phyloP scores from a whole-genome alignment of 1,140 invertebrate species.

The Phenacoccus solenopsis region DNA sequence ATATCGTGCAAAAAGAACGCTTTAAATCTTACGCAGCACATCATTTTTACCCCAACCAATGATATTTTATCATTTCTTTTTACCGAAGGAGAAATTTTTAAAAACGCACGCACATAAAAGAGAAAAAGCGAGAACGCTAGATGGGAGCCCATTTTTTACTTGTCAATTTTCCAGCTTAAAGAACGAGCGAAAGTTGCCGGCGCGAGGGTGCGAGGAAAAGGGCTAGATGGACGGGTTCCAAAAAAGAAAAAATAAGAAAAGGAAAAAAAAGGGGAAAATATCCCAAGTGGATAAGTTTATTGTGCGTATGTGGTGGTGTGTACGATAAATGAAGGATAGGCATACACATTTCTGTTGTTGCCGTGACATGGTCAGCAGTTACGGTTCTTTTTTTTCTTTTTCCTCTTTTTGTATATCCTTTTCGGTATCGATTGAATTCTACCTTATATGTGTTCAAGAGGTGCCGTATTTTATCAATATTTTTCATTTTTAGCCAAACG shows the following conservation, averaged over 20 bases:
- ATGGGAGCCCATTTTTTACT: slow-evolving; percentile 13
- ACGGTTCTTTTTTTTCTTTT: slow-evolving; percentile 8
- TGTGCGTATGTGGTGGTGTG: not conserved
- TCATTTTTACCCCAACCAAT: not conserved
- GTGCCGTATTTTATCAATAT: too few species aligned
- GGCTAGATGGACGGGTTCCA: not conserved
- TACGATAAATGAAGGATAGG: slow-evolving; percentile 1
- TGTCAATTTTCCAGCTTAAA: slow-evolving; percentile 16
- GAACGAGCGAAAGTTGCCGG: slow-evolving; percentile 7
- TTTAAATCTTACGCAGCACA: not conserved
- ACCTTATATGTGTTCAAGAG: slow-evolving; percentile 9
- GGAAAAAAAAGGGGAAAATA: slow-evolving; percentile 8
- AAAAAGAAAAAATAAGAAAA: slow-evolving; percentile 10
- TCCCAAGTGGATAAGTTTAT: slow-evolving; percentile 8
- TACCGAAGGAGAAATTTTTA: slow-evolving; percentile 5
- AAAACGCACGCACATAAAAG: not conserved
- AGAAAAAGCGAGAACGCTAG: not conserved
- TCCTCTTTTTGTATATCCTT: slow-evolving; percentile 8
- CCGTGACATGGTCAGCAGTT: slow-evolving; percentile 14
- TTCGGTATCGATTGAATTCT: slow-evolving; percentile 12
- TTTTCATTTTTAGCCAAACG: too few species aligned
- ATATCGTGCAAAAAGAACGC: not conserved
- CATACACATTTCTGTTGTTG: slow-evolving; percentile 11
- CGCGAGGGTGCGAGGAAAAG: not conserved
- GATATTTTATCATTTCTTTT: slow-evolving; percentile 3